Conservation (phyloP, 2,797 vertebrate species). For the Capromys pilorides region DNA sequence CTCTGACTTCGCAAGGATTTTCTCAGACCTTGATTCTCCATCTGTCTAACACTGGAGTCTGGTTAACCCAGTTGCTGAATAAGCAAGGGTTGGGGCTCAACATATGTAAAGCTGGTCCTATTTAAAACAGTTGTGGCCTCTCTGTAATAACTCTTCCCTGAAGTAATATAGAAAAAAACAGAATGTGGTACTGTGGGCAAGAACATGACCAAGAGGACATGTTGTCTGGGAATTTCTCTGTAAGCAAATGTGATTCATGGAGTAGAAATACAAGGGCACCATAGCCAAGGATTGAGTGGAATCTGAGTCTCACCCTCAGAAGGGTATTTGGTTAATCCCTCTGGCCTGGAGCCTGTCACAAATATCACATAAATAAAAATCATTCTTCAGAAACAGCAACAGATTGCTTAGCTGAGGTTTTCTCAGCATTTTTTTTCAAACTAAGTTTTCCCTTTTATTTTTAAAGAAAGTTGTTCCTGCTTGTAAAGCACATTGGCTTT, state of each 20-base stretch:
- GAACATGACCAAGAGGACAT: slow-evolving; percentile 76
- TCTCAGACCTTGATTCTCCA: not conserved
- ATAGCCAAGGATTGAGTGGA: slow-evolving; percentile 61
- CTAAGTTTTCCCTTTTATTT: slow-evolving; percentile 19
- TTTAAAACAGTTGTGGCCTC: slow-evolving; percentile 80
- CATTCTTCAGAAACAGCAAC: slow-evolving; percentile 69
- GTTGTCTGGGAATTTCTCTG: slow-evolving; percentile 77
- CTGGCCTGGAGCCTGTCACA: slow-evolving; percentile 74
- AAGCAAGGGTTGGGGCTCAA: slow-evolving; percentile 62
- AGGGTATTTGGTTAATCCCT: slow-evolving; percentile 75
- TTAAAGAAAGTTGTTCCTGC: slow-evolving; percentile 56
- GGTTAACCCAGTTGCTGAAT: slow-evolving; percentile 55
- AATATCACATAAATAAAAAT: slow-evolving; percentile 79
- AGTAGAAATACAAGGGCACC: slow-evolving; percentile 49
- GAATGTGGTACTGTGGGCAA: slow-evolving; percentile 73
- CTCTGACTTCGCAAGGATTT: not conserved
- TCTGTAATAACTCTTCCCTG: slow-evolving; percentile 73
- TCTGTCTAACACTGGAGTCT: not conserved
- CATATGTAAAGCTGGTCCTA: slow-evolving; percentile 75
- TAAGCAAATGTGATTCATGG: slow-evolving; percentile 79
- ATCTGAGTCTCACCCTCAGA: slow-evolving; percentile 76
- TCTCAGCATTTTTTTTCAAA: slow-evolving; percentile 74
- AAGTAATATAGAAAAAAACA: slow-evolving; percentile 75
- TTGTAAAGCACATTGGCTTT: slow-evolving; percentile 77
- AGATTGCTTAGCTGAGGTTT: slow-evolving; percentile 70